Evolutionary conservation across 2,113 vertebrate species (phyloP).

Genomic region (Hippocampus abdominalis): DNA sequence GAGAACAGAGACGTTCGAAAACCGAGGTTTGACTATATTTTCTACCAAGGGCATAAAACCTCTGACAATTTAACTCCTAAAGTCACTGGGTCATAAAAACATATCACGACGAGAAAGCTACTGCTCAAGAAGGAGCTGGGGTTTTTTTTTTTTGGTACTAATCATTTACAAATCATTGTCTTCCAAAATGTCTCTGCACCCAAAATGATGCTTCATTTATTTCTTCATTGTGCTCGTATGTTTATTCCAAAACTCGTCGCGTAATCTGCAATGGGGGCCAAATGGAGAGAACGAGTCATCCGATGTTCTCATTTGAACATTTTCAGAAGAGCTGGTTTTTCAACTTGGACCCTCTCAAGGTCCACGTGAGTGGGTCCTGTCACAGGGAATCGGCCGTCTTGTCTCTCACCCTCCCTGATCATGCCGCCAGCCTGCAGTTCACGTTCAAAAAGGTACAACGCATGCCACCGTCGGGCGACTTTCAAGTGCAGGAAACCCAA

Average conservation of each 20-base stretch:
- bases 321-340: conserved; percentile 67
- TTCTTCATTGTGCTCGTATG: not conserved
- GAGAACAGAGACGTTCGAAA: too few relatives aligned
- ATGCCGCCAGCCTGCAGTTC: conserved; percentile 73
- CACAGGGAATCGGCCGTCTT: conserved; percentile 54
- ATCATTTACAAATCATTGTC: too few relatives aligned
- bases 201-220: not conserved
- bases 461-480: not conserved
- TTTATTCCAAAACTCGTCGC: too few relatives aligned
- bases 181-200: too few relatives aligned
- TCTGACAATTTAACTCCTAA: too few relatives aligned
- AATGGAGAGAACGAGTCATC: not conserved
- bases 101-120: too few relatives aligned
- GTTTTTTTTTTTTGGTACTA: too few relatives aligned
- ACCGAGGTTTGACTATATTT: too few relatives aligned
- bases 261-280: too few relatives aligned
- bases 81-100: too few relatives aligned
- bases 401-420: conserved; percentile 67
- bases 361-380: conserved; percentile 71
- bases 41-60: too few relatives aligned
- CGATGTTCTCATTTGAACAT: conserved; percentile 28
- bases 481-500: not conserved
- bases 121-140: too few relatives aligned
- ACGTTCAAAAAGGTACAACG: conserved; percentile 78
- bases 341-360: conserved; percentile 72